phyloP scores from a whole-genome alignment of 2,888 invertebrate species.

The Clepsis dumicolana region DNA sequence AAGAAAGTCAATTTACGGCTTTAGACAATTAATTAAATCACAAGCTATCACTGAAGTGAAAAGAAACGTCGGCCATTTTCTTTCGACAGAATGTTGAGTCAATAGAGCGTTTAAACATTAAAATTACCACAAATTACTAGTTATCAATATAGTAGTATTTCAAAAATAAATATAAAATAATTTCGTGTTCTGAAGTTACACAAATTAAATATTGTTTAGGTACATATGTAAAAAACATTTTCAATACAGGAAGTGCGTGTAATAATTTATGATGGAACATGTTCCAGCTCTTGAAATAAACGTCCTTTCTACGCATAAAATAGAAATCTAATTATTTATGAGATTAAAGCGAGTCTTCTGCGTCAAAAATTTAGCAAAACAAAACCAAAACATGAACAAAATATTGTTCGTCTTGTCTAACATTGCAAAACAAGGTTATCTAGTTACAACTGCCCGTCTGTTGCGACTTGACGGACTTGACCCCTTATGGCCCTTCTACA shows the following conservation, averaged over 20 bases:
- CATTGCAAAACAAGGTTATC: too few relatives aligned
- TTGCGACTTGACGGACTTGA: too few relatives aligned
- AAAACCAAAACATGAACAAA: too few relatives aligned
- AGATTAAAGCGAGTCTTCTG: too few relatives aligned
- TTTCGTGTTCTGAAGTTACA: background rate
- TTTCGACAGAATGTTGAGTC: slow-evolving; percentile 43
- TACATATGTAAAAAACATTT: background rate
- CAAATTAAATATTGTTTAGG: background rate
- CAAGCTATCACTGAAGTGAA: slow-evolving; percentile 51
- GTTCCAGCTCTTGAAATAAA: background rate
- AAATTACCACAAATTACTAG: background rate
- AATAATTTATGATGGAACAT: background rate
- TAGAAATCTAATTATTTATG: too few relatives aligned
- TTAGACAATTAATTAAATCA: slow-evolving; percentile 46
- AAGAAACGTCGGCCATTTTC: slow-evolving; percentile 57
- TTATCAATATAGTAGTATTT: background rate
- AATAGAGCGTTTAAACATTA: background rate
- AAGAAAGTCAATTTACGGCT: slow-evolving; percentile 43
- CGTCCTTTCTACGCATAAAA: background rate
- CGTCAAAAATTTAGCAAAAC: too few relatives aligned
- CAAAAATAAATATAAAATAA: background rate
- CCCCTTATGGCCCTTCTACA: too few relatives aligned
- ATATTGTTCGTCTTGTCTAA: too few relatives aligned
- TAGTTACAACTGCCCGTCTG: too few relatives aligned
- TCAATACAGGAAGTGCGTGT: slow-evolving; percentile 1